Conservation (phyloP, 2,113 vertebrate genomes). For the Clarias magur region DNA sequence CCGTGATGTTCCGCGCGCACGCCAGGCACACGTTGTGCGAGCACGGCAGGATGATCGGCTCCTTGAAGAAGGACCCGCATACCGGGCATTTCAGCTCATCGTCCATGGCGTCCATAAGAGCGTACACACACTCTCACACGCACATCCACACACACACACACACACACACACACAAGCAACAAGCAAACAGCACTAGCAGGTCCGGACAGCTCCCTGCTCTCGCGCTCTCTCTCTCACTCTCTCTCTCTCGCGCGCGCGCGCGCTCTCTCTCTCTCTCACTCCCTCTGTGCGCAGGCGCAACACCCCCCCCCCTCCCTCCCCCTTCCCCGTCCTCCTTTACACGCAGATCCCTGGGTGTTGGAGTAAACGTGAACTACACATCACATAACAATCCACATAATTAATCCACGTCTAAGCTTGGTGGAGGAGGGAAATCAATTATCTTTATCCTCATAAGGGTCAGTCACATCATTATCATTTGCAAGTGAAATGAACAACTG, state of each 20-base stretch:
- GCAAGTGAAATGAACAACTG: constrained; percentile 32
- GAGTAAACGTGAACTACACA: constrained; percentile 49
- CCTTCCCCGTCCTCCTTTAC: not conserved
- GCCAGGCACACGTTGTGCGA: constrained; percentile 91
- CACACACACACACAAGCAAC: constrained; percentile 22
- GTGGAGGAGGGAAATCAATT: not conserved
- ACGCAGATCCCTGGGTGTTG: not conserved
- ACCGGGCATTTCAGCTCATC: constrained; percentile 96
- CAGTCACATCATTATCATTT: constrained; percentile 38
- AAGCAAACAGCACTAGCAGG: constrained; percentile 64
- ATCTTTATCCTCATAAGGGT: constrained; percentile 13
- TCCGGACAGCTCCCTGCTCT: constrained; percentile 71
- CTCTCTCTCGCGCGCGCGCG: not conserved
- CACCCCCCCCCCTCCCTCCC: not conserved
- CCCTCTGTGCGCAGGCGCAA: constrained; percentile 35
- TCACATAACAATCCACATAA: constrained; percentile 19
- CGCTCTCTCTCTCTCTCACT: not conserved
- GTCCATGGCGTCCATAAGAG: constrained; percentile 79
- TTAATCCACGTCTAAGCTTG: not conserved
- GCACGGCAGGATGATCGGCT: constrained; percentile 88
- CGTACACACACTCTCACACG: constrained; percentile 34
- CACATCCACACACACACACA: not conserved
- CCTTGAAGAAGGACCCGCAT: constrained; percentile 89
- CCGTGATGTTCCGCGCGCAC: constrained; percentile 92
- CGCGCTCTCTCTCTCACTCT: too few species aligned